phyloP scores from a whole-genome alignment of 2,888 invertebrate species.

The Drosophila prostipennis region DNA sequence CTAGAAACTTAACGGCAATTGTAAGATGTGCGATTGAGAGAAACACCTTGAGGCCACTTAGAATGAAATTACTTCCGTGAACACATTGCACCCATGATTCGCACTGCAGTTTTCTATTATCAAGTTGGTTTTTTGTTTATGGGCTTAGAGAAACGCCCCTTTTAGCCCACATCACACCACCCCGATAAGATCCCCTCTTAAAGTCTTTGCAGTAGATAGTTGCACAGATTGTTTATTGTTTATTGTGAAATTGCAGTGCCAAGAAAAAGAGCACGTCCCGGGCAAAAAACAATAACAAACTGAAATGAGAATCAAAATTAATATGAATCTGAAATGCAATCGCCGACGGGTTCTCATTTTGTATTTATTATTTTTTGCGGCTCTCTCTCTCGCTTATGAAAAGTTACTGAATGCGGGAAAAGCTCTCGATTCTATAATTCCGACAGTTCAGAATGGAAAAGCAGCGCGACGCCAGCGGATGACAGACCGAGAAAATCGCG shows the following conservation, averaged over 20 bases:
- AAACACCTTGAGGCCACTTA: conserved; percentile 27
- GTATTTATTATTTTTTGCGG: conserved; percentile 15
- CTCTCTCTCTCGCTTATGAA: conserved; percentile 1
- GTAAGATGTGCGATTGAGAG: background rate
- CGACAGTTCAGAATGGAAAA: conserved; percentile 72
- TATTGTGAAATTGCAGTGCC: conserved; percentile 25
- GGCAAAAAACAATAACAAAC: conserved; percentile 23
- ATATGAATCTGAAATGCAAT: conserved; percentile 36
- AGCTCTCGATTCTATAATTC: conserved; percentile 65
- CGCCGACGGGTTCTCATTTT: conserved; percentile 4
- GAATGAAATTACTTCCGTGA: conserved; percentile 30
- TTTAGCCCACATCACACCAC: conserved; percentile 25
- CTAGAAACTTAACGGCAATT: background rate
- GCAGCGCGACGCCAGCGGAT: conserved; percentile 68
- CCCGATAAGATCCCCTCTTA: conserved; percentile 13
- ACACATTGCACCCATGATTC: conserved; percentile 25
- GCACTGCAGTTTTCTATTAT: conserved; percentile 30
- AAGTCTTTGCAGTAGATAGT: conserved; percentile 8
- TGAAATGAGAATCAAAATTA: conserved; percentile 29
- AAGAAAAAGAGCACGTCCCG: conserved; percentile 11
- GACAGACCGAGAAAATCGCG: conserved; percentile 45
- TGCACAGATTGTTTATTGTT: conserved; percentile 13
- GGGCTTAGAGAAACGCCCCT: background rate
- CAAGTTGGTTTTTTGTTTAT: conserved; percentile 14
- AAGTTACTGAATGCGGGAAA: conserved; percentile 63